These are phyloP conservation scores for Heteromyza rotundicornis DNA, from an alignment of 2,888 invertebrate genomes.

Conservation along the genomic window DNA sequence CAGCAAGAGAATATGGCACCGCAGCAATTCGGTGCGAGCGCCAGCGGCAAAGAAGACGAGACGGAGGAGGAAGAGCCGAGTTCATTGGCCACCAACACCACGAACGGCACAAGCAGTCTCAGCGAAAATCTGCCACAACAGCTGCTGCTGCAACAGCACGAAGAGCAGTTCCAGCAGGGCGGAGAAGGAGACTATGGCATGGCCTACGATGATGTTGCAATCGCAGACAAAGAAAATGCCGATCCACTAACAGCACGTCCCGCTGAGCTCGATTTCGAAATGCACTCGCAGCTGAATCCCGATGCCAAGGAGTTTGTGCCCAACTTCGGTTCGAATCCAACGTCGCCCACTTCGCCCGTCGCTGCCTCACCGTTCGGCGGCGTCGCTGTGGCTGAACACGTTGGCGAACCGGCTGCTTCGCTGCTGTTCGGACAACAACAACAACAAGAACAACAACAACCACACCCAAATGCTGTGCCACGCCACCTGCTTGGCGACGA, in stretches of 20 bases:
- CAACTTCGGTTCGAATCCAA: conserved; percentile 63
- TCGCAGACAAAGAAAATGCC: conserved; percentile 42
- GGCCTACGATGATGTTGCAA: conserved; percentile 20
- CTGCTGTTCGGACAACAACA: neutral
- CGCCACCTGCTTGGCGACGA: conserved; percentile 38
- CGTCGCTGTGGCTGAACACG: conserved; percentile 25
- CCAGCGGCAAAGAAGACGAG: neutral
- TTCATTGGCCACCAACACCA: conserved; percentile 51
- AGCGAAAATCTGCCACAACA: conserved; percentile 40
- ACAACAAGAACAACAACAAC: conserved; percentile 1
- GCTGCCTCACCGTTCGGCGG: conserved; percentile 25
- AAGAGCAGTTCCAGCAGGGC: neutral
- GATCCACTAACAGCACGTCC: conserved; percentile 26
- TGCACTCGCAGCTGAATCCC: conserved; percentile 81
- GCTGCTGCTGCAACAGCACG: conserved; percentile 15
- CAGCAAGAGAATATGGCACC: conserved; percentile 9
- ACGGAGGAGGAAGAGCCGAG: conserved; percentile 53
- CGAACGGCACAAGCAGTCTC: conserved; percentile 53
- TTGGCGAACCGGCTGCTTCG: conserved; percentile 26
- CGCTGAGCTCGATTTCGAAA: conserved; percentile 41
- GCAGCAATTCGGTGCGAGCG: neutral
- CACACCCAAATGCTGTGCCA: conserved; percentile 27
- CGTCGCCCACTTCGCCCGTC: conserved; percentile 62
- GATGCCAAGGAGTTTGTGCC: conserved; percentile 83
- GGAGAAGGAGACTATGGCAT: conserved; percentile 9